Percentiles rank a stretch among this genome's conserved stretches.
Evolutionary conservation across 1,140 invertebrate genomes (phyloP).

Genomic region (Papilio helenus): DNA sequence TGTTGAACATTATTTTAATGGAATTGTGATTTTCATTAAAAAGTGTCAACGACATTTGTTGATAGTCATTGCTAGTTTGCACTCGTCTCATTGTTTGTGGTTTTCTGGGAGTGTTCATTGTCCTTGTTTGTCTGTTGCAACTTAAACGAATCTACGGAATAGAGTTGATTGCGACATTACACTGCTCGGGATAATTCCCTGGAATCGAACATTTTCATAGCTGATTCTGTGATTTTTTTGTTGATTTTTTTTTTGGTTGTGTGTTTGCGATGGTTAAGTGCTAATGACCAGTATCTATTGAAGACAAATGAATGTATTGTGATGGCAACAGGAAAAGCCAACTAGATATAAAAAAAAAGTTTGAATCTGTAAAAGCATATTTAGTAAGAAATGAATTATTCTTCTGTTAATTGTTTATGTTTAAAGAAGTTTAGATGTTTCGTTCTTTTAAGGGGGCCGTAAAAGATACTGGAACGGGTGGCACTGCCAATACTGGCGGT

Average conservation of each 20-base stretch:
- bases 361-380: too few species aligned
- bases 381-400: too few species aligned
- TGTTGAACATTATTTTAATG: background rate
- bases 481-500: constrained; percentile 82
- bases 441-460: constrained; percentile 59
- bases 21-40: background rate
- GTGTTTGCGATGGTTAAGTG: background rate
- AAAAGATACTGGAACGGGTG: constrained; percentile 81
- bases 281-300: background rate
- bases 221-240: background rate
- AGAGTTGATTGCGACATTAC: background rate
- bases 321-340: too few species aligned
- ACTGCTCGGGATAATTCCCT: background rate
- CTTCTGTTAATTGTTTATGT: background rate
- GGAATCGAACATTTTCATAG: too few species aligned
- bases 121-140: background rate
- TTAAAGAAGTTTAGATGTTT: background rate
- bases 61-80: constrained; percentile 23
- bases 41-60: background rate
- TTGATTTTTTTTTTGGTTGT: background rate
- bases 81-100: background rate
- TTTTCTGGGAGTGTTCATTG: background rate
- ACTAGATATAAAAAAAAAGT: too few species aligned
- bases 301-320: background rate
- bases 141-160: background rate